These are phyloP conservation scores for Scyliorhinus canicula DNA, from an alignment of 2,797 vertebrate species.

Conservation along the genomic window DNA sequence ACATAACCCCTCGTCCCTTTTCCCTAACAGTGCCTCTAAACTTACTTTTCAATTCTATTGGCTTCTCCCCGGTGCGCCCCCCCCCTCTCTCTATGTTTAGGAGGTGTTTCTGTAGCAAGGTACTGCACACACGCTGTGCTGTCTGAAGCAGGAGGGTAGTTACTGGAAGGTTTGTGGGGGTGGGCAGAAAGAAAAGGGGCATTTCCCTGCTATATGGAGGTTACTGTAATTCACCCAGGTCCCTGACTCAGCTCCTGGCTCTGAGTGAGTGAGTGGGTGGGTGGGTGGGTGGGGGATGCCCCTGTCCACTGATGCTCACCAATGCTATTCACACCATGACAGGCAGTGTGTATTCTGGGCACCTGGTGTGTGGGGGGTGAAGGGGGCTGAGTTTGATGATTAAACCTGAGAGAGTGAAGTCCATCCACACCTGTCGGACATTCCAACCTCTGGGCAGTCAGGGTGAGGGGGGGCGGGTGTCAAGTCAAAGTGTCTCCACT, in stretches of 20 bases:
- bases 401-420: neutral
- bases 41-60: neutral
- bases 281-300: neutral
- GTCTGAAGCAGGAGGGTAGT: neutral
- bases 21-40: constrained; percentile 24
- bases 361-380: neutral
- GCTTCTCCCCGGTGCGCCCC: too few species aligned
- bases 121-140: too few species aligned
- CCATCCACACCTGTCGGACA: neutral
- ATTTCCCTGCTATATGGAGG: neutral
- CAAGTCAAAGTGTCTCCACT: neutral
- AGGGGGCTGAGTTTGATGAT: neutral
- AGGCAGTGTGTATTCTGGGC: neutral
- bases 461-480: neutral
- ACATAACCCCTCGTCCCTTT: constrained; percentile 17
- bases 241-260: neutral
- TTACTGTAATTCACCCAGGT: neutral
- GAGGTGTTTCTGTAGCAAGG: too few species aligned
- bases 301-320: neutral
- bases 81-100: too few species aligned
- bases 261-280: neutral
- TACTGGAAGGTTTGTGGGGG: neutral
- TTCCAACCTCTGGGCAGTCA: too few species aligned
- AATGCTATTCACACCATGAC: neutral
- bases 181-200: neutral